Evolutionary conservation across 2,113 vertebrate genomes (phyloP), one percentile per base, ranked within the genome.

Genomic region (Pagrus major): DNA sequence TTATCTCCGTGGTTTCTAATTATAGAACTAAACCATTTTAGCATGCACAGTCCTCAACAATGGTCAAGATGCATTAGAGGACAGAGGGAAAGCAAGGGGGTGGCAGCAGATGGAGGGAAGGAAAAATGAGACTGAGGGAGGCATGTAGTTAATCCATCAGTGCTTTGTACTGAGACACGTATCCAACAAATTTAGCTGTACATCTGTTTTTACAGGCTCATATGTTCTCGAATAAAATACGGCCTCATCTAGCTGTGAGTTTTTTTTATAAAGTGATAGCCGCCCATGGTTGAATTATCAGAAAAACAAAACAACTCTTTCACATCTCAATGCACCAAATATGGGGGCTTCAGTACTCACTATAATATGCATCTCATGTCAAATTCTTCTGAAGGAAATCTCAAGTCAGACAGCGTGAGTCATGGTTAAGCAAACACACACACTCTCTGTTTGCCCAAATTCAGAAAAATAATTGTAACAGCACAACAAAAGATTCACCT

Each of bases 41-140:
- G 41, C 49, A 61, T 42, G 51, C 72, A 27, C 46, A 78, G 60
- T 65, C 61, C 42, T 41, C n/a, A 58, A 61, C 71, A 74, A 83
- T 69, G 65, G 71, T 78, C 78, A 67, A 74, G 76, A 81, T 42
- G 49, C 76, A 59, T 84, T 78, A 67, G 76, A 83, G 64, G 63
- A 79, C 64, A 49, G 59, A 68, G 33, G 27, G 42, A 46, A 59
- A 71, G 47, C n/a, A 35, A 4, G 33, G 33, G 31, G 59, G 44
- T 0, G 59, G 56, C 27, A 58, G 80, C 78, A 86, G 73, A 86
- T 72, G 83, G 80, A 65, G 39, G 49, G 66, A 67, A 55, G 47
- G 35, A 44, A 79, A 81, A 87, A 85, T 51, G 39, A 83, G 63
- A 83, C 61, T 0, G 35, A 71, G 67, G 42, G 67, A 76, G 58